Base-by-base conservation (phyloP, 2,888 invertebrate genomes). In the Latrodectus elegans region DNA sequence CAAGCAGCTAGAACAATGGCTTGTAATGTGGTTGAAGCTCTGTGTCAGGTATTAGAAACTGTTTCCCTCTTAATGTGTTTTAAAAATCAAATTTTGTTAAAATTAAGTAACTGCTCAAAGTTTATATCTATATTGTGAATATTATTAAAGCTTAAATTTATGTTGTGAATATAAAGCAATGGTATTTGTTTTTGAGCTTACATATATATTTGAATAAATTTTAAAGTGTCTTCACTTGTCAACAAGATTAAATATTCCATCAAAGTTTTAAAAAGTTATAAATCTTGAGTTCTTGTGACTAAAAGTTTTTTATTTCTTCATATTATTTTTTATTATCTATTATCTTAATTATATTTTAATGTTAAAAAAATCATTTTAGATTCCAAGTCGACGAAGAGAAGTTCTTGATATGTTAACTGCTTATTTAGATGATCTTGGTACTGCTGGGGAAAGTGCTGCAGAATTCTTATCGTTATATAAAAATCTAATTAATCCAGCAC, bases 381-480 rank as follows among this genome's bases (percentile, higher is more conserved):
- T 90, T n/a, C 90, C 90, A 52, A 87, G 88, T 88, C 88, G 90
- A 10, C 87, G 89, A 68, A 83, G 89, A 88, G 91, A 95, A 94
- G 95, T 98, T 76, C 93, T 99, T 68, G 95, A 97, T 88, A 93
- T 99, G 90, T 93, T 99, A 68, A 98, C 98, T 0, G 95, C 95
- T 91, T 99, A 96, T 92, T 93, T 99, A 88, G 95, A 96, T 67
- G 96, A 97, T 91, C 94, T 99, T 6, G 96, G 96, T 1, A 93
- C 94, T 4, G 96, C 97, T 1, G 98, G 98, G 0, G 98, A 99
- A 92, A 96, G 96, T 80, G 96, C 97, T 89, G 95, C 96, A 8
- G 98, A 99, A 92, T 99, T 97, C 92, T 93, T 99, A 87, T 94
- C 95, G 17, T 93, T 99, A 0, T 98, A 97, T 92, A 96, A 97